phyloP scores from a whole-genome alignment of 2,797 vertebrate species.

The Champsocephalus esox region DNA sequence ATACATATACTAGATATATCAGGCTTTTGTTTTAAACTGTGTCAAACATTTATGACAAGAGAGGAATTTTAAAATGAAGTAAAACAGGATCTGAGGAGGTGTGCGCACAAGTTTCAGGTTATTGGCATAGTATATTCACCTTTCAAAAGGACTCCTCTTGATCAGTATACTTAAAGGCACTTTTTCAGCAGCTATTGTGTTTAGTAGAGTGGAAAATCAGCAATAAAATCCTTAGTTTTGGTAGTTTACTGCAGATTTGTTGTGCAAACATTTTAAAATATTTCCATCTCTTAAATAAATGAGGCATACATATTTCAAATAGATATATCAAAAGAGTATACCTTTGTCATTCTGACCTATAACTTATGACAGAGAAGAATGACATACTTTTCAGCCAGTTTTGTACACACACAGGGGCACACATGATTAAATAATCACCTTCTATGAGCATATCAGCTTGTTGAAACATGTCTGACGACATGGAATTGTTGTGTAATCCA shows the following conservation, averaged over 20 bases:
- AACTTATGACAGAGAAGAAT: not conserved
- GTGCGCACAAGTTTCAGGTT: not conserved
- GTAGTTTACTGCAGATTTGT: not conserved
- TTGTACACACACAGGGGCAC: not conserved
- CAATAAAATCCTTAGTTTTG: not conserved
- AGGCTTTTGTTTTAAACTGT: not conserved
- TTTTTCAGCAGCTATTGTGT: not conserved
- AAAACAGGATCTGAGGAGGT: conserved; percentile 25
- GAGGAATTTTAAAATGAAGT: conserved; percentile 41
- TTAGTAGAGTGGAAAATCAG: not conserved
- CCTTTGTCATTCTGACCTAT: not conserved
- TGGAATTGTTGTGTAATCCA: not conserved
- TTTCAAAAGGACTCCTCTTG: not conserved
- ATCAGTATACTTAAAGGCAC: not conserved
- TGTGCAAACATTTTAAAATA: too few relatives aligned
- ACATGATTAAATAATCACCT: not conserved
- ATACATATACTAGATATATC: too few relatives aligned
- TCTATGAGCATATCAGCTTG: not conserved
- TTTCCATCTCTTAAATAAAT: not conserved
- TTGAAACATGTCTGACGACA: not conserved
- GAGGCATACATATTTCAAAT: not conserved
- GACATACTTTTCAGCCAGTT: not conserved
- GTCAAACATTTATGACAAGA: not conserved
- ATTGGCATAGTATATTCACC: not conserved
- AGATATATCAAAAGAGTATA: not conserved